Conservation (phyloP, 2,797 vertebrate species). For the Hydrolagus colliei region DNA sequence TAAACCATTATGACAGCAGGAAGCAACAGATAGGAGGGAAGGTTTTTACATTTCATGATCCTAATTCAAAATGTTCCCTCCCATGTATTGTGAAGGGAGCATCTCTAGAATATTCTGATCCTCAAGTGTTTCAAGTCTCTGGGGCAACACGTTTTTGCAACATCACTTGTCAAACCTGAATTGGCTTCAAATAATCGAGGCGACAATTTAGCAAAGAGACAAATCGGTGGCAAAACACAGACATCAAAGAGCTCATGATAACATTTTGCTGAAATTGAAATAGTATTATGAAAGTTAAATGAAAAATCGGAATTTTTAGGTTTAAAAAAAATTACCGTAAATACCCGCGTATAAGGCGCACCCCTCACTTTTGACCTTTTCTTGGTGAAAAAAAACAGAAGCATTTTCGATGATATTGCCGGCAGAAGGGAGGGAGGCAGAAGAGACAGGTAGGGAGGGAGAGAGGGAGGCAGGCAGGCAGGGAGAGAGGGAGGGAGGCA, state of each 20-base stretch:
- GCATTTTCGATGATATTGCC: too few relatives aligned
- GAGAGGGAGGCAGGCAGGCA: too few relatives aligned
- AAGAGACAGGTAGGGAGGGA: too few relatives aligned
- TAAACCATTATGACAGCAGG: not conserved
- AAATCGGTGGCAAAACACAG: not conserved
- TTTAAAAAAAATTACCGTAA: not conserved
- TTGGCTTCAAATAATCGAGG: not conserved
- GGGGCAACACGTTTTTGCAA: not conserved
- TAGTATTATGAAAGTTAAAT: not conserved
- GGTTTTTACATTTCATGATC: not conserved
- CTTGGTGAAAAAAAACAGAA: too few relatives aligned
- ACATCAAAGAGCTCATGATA: not conserved
- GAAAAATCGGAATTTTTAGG: not conserved
- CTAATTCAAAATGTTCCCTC: not conserved
- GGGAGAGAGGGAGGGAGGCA: too few relatives aligned
- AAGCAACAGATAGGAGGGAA: not conserved
- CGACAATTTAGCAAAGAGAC: not conserved
- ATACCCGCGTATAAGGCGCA: too few relatives aligned
- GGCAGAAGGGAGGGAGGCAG: too few relatives aligned
- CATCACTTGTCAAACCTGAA: not conserved
- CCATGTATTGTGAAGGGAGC: too few relatives aligned
- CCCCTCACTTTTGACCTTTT: too few relatives aligned
- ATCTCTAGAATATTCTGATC: too few relatives aligned
- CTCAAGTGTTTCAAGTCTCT: not conserved
- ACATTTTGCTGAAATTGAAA: not conserved